These are phyloP conservation scores for Wiebesia pumilae DNA, from an alignment of 1,140 invertebrate species.

Conservation along the genomic window DNA sequence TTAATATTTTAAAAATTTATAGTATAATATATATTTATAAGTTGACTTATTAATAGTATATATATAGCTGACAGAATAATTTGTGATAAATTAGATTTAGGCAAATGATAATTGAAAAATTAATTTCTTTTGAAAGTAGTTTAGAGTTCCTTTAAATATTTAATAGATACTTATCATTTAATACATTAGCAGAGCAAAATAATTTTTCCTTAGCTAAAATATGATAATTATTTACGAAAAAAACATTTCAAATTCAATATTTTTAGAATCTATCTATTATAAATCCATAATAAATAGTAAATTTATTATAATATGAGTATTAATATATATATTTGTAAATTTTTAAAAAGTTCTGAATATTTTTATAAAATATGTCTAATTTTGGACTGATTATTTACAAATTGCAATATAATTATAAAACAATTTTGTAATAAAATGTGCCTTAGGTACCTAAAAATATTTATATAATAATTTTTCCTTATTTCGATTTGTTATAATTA, in stretches of 20 bases:
- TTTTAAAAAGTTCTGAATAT: conserved; percentile 23
- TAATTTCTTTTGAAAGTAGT: neutral
- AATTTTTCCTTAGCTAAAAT: neutral
- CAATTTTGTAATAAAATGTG: conserved; percentile 38
- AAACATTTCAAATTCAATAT: neutral
- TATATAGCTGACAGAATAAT: neutral
- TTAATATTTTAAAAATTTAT: neutral
- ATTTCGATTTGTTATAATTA: conserved; percentile 12
- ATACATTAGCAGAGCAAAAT: neutral
- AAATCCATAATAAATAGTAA: too few relatives aligned
- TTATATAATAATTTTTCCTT: conserved; percentile 7
- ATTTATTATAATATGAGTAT: neutral
- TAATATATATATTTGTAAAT: neutral
- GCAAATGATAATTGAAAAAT: too few relatives aligned
- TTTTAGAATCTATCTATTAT: neutral
- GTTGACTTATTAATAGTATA: neutral
- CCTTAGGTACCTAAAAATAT: conserved; percentile 15
- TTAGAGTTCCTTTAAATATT: neutral
- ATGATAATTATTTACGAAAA: neutral
- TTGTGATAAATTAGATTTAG: conserved; percentile 25
- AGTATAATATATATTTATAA: neutral
- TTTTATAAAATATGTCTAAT: conserved; percentile 35
- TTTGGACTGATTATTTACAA: conserved; percentile 26
- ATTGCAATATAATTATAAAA: conserved; percentile 1
- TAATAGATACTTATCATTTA: neutral